Percentiles rank a stretch among this genome's conserved stretches.
phyloP scores from a whole-genome alignment of 37 sponge, comb jelly and placozoan species.

The Oopsacas minuta region DNA sequence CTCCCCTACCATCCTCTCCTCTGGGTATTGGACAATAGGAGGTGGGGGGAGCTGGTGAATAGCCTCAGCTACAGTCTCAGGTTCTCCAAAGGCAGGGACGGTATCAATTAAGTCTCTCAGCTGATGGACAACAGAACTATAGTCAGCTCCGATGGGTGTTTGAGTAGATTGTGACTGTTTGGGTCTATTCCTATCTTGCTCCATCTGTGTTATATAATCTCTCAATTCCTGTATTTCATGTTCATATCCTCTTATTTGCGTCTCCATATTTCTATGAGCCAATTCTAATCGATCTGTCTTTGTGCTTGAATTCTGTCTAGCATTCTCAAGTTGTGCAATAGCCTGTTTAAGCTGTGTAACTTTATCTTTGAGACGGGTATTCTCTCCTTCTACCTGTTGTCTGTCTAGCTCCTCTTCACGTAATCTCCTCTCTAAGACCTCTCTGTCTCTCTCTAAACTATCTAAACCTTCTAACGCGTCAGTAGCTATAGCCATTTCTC shows the following conservation, averaged over 20 bases:
- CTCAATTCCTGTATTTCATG: background rate
- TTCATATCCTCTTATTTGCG: background rate
- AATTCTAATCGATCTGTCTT: background rate
- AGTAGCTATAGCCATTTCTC: background rate
- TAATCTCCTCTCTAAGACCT: background rate
- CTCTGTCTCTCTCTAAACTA: background rate
- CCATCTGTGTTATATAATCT: background rate
- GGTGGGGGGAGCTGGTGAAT: background rate
- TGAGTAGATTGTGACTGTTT: background rate
- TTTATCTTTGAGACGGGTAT: background rate
- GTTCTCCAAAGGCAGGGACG: background rate
- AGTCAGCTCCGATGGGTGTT: background rate
- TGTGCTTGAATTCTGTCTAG: background rate
- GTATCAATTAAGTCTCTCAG: background rate
- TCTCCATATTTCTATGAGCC: background rate
- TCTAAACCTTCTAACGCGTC: background rate
- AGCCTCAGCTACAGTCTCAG: background rate
- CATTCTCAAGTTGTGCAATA: background rate
- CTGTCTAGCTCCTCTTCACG: background rate
- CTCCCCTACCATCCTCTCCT: constrained; percentile 14
- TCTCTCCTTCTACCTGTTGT: background rate
- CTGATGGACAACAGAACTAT: background rate
- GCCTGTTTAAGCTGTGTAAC: background rate
- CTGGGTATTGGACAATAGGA: background rate
- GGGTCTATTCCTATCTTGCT: background rate